phyloP scores from a whole-genome alignment of 2,888 invertebrate genomes.

The Busseola fusca region DNA sequence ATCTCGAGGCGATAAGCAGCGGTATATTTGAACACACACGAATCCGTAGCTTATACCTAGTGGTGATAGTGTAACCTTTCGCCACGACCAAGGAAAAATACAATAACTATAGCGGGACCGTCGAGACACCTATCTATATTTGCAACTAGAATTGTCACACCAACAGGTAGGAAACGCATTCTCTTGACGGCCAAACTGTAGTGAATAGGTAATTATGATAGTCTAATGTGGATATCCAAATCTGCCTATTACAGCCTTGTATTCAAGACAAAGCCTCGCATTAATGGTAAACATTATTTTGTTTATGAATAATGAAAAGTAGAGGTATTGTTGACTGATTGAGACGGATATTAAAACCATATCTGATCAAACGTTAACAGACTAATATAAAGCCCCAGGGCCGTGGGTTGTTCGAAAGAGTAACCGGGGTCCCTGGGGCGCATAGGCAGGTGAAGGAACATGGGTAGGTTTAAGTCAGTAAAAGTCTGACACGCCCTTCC shows the following conservation, averaged over 20 bases:
- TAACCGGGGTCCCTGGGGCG: no score
- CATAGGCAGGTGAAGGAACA: no score
- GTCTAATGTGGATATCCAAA: neutral
- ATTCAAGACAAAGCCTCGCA: neutral
- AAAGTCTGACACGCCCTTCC: no score
- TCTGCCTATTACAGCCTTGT: neutral
- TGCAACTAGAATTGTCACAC: neutral
- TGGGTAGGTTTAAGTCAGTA: no score
- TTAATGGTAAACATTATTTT: no score
- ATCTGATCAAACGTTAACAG: no score
- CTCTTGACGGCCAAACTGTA: no score
- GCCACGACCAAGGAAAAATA: neutral
- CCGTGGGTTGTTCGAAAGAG: no score
- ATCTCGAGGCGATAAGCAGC: conserved; percentile 19
- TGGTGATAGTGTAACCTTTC: neutral
- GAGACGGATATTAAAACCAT: no score
- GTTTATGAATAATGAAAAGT: no score
- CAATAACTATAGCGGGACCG: neutral
- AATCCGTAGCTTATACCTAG: neutral
- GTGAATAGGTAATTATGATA: neutral
- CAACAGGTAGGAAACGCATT: neutral
- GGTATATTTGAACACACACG: conserved; percentile 1
- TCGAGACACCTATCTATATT: neutral
- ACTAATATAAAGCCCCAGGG: no score
- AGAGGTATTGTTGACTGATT: no score